Base-by-base conservation (phyloP, 2,888 invertebrate species). In the Boloria selene region DNA sequence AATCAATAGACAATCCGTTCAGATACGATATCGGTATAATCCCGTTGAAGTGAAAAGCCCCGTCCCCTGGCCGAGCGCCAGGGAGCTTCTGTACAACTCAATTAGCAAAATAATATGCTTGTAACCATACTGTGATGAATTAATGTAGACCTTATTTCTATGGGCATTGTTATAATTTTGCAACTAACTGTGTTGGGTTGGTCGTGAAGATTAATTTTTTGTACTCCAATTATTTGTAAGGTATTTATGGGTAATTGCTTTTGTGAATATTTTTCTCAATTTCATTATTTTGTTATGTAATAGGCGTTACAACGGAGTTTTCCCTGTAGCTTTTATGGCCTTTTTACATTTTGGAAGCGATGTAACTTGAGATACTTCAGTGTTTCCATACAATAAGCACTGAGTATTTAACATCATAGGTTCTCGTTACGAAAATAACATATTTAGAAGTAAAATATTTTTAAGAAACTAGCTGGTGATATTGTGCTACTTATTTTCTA, bases 71-170 rank as follows among this genome's bases (percentile, higher is more conserved):
- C 79, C 61, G 58, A 47, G 31, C 55, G 79, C 79, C 79, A 79
- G 79, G n/a, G 67, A 56, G 65, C 52, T 56, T 49, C 65, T 77
- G 78, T 72, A 68, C 76, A 73, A 80, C 83, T 84, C 85, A 84
- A 87, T 87, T 87, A 86, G 82, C 77, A 74, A 79, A 81, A 83
- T 85, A 84, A 85, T 83, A 80, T 80, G 77, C 72, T 47, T 44
- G 53, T 56, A n/a, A 45, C 22, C 53, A 67, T 67, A 67, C 38
- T 49, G 42, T 52, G 42, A 59, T 49, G 14, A 58, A 14, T 45
- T 38, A 62, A 62, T 53, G 38, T 64, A 16, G 52, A 64, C 64
- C 26, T 58, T 59, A 59, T 64, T 53, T 31, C 18, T 17, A 45
- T 45, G 31, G 16, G 5, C 4, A 49, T 64, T 47, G 16, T 16